phyloP scores from a whole-genome alignment of 2,797 vertebrate species.

The Melanogrammus aeglefinus region DNA sequence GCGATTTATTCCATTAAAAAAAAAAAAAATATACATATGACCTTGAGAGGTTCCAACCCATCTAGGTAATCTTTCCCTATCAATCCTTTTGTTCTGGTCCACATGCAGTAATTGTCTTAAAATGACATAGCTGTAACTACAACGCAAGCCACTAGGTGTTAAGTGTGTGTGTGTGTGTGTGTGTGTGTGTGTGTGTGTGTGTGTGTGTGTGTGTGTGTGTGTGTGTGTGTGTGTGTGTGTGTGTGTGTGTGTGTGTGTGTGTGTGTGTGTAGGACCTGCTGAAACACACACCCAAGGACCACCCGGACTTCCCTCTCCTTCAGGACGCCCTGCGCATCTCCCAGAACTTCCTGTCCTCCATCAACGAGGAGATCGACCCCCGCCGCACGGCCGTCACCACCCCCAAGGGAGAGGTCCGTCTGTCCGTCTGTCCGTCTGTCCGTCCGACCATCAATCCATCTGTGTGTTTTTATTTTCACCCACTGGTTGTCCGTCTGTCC shows the following conservation, averaged over 20 bases:
- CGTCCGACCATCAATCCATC: too few species aligned
- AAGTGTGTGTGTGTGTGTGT: neutral
- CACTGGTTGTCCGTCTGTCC: too few species aligned
- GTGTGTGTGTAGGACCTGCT: constrained; percentile 81
- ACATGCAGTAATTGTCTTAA: too few species aligned
- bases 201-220: constrained; percentile 16
- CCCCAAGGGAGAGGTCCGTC: constrained; percentile 92
- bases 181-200: neutral
- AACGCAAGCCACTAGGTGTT: neutral
- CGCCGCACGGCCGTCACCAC: constrained; percentile 93
- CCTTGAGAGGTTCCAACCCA: too few species aligned
- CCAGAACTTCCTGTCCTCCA: constrained; percentile 98
- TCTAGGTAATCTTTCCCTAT: too few species aligned
- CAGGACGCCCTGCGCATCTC: constrained; percentile 96
- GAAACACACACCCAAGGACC: constrained; percentile 95
- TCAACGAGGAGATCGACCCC: constrained; percentile 96
- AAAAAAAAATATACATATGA: too few species aligned
- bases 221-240: neutral
- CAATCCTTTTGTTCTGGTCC: too few species aligned
- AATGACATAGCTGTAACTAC: too few species aligned
- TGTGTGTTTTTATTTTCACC: too few species aligned
- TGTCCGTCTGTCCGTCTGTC: too few species aligned
- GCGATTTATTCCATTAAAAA: too few species aligned
- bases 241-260: constrained; percentile 11
- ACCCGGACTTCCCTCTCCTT: constrained; percentile 93